Evolutionary conservation across 2,113 vertebrate genomes (phyloP), one percentile per base, ranked within the genome.

Genomic region (Lampris incognitus): DNA sequence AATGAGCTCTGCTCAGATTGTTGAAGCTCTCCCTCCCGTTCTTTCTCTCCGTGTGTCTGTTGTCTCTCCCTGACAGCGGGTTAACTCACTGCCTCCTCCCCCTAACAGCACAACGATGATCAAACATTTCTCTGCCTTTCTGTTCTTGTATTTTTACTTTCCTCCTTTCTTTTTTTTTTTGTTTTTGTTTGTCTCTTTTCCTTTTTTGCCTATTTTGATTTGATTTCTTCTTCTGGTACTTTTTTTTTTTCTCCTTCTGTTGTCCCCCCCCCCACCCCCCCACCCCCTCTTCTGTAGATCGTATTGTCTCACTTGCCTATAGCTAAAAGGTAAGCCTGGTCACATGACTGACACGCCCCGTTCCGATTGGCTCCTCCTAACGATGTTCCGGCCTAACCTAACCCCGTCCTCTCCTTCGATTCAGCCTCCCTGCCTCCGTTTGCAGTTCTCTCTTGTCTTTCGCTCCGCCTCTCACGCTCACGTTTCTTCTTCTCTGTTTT

Each of bases 281-380:
- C 79, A 3, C 46, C 46, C 62, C 46, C 94, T 94, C 92, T 92
- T 95, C 95, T 97, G 96, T 97, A 99, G 98, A 99, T 99, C 96
- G 96, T 98, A 97, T 96, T 98, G 96, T 96, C 94, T 97, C 96
- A 96, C 95, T 98, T 97, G 95, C 96, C 94, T 97, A 96, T 97
- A 96, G 96, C 95, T 96, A 95, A 97, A 92, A 98, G 97, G 97
- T 98, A 99, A 98, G 97, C 85, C 92, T 89, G 84, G 86, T 88
- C 82, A 90, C 81, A 72, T 86, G 85, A 91, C 71, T 83, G 82
- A 87, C 81, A 84, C 9, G 41, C 66, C 82, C 78, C 38, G 62
- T 84, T 85, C 66, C 85, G 84, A 88, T 80, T 87, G 77, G 86
- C 79, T 93, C 79, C 88, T 91, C 81, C 73, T 66, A 66, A 77